These are phyloP conservation scores for Piscicola geometra DNA, from an alignment of 2,888 invertebrate genomes.

Conservation along the genomic window DNA sequence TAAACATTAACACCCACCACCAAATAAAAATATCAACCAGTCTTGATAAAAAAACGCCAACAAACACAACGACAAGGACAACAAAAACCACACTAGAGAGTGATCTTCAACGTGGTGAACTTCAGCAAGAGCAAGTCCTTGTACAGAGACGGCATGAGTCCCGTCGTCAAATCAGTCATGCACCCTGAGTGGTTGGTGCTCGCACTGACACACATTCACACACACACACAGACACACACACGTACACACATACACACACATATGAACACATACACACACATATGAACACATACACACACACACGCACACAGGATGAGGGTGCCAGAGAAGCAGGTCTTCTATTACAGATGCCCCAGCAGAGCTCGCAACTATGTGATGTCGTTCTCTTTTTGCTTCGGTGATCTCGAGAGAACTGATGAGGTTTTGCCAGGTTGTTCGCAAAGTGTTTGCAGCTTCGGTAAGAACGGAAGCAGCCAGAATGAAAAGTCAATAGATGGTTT, in stretches of 20 bases:
- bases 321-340: not conserved
- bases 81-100: slow-evolving; percentile 65
- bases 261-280: too few relatives aligned
- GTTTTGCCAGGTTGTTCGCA: too few relatives aligned
- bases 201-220: too few relatives aligned
- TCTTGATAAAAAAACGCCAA: not conserved
- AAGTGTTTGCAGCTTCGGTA: too few relatives aligned
- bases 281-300: too few relatives aligned
- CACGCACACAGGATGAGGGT: not conserved
- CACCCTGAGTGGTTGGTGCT: slow-evolving; percentile 79
- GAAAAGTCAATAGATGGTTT: not conserved
- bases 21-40: slow-evolving; percentile 64
- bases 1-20: slow-evolving; percentile 86
- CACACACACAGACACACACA: too few relatives aligned
- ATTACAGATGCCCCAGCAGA: not conserved
- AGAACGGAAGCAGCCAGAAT: not conserved
- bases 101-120: slow-evolving; percentile 94
- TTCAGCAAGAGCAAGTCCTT: slow-evolving; percentile 85
- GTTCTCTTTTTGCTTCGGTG: not conserved
- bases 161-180: slow-evolving; percentile 83
- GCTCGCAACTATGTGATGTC: not conserved
- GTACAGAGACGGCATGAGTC: slow-evolving; percentile 84
- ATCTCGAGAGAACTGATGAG: too few relatives aligned
- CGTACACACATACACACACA: too few relatives aligned
- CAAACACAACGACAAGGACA: not conserved